Evolutionary conservation across 2,797 vertebrate species (phyloP), one percentile per base, ranked within the genome.

Genomic region (Sebastes taczanowskii): DNA sequence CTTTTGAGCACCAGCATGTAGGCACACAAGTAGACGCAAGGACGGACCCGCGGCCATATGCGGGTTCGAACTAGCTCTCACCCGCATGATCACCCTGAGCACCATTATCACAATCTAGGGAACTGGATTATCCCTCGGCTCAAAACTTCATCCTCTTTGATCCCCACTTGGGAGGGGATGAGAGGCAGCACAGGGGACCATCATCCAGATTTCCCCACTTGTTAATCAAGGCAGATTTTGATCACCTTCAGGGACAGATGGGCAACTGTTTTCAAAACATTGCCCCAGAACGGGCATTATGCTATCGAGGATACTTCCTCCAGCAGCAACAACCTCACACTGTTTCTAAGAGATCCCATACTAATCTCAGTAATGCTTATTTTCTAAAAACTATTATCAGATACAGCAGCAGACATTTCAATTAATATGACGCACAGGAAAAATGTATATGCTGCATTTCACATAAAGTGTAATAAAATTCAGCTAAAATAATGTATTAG

Each of bases 161-260:
- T 91, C 92, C 90, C 78, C 69, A 79, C 91, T 91, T 84, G 88
- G 90, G 90, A 92, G 86, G 74, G 87, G 88, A 91, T 92, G 85
- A 91, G 90, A 91, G 86, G 60, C 78, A 74, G 86, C 85, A 67
- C 76, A 55, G 80, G 81, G 83, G 84, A 89, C 85, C 85, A 83
- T 88, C 89, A 80, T 81, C 72, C 83, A 80, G 81, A 89, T 89
- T 88, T 82, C 74, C 73, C 87, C 77, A 88, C 89, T 90, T 93
- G 84, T 92, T 94, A 92, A 96, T 96, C 94, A 94, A 89, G 88
- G 78, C 68, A 81, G 93, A 95, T 95, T 94, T 92, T 78, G 83
- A 92, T 90, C 93, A 95, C 93, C 92, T 95, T 91, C 78, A 55
- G 85, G 70, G 89, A 89, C 96, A 96, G 95, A 95, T 95, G 95